A percentile compares a stretch with the other conserved stretches of the same genome.
These are phyloP conservation scores for Oenanthe oenanthe DNA, from an alignment of 2,113 vertebrate species.

Conservation along the genomic window DNA sequence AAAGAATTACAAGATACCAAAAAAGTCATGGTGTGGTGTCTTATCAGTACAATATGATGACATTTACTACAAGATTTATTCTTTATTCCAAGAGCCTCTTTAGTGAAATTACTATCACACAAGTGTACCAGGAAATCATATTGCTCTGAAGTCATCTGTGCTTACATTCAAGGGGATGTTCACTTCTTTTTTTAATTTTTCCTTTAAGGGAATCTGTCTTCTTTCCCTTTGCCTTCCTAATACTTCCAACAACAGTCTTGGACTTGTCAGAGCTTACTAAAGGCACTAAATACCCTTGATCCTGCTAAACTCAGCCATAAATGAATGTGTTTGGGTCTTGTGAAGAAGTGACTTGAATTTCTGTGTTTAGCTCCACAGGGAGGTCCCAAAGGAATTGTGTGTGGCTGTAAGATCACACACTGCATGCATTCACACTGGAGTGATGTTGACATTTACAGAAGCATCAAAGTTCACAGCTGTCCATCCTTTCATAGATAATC, in stretches of 20 bases:
- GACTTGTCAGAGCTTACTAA: not conserved
- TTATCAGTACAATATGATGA: not conserved
- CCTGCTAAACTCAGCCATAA: not conserved
- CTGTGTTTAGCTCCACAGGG: not conserved
- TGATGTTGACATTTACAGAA: constrained; percentile 17
- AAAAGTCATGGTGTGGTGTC: not conserved
- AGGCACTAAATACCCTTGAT: not conserved
- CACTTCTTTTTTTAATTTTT: not conserved
- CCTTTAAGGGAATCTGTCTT: not conserved
- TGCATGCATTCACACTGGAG: not conserved
- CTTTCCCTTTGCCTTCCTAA: not conserved
- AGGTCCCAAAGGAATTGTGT: not conserved
- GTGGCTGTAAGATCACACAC: not conserved
- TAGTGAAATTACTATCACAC: not conserved
- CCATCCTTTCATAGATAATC: constrained; percentile 23
- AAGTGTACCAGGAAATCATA: not conserved
- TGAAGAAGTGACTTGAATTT: not conserved
- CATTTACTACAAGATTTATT: not conserved
- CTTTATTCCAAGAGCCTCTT: not conserved
- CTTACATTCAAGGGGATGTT: not conserved
- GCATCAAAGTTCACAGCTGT: not conserved
- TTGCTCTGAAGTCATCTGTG: not conserved
- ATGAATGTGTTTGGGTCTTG: not conserved
- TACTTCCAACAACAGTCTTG: not conserved
- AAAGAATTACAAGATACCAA: not conserved